Conservation (phyloP, 2,797 vertebrate genomes). For the Lacerta bilineata region DNA sequence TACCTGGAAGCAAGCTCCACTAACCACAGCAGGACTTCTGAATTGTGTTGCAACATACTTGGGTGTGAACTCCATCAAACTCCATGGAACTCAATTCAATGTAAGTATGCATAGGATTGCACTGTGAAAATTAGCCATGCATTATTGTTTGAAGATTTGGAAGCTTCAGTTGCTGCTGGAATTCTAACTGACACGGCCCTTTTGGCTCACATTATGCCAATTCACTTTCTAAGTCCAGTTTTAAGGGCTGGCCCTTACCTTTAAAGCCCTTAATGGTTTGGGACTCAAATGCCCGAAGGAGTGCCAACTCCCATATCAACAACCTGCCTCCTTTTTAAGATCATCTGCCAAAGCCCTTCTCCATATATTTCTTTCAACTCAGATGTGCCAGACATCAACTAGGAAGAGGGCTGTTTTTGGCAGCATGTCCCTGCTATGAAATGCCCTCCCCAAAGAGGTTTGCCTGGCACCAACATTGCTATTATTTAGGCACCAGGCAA, state of each 20-base stretch:
- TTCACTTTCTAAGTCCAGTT: not conserved
- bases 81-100: not conserved
- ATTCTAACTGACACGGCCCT: not conserved
- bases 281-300: not conserved
- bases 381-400: not conserved
- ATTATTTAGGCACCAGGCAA: not conserved
- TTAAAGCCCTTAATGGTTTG: not conserved
- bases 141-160: too few species aligned
- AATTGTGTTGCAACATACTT: not conserved
- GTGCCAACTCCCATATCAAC: not conserved
- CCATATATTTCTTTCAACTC: not conserved
- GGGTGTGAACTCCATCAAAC: not conserved
- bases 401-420: not conserved
- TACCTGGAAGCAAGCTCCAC: not conserved
- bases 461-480: not conserved
- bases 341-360: not conserved
- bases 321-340: not conserved
- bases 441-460: not conserved
- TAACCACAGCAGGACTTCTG: not conserved
- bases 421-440: not conserved
- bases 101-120: not conserved
- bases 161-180: not conserved
- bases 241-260: not conserved
- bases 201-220: not conserved
- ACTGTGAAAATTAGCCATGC: not conserved